Conservation (phyloP, 2,113 vertebrate species). For the Laticauda colubrina region DNA sequence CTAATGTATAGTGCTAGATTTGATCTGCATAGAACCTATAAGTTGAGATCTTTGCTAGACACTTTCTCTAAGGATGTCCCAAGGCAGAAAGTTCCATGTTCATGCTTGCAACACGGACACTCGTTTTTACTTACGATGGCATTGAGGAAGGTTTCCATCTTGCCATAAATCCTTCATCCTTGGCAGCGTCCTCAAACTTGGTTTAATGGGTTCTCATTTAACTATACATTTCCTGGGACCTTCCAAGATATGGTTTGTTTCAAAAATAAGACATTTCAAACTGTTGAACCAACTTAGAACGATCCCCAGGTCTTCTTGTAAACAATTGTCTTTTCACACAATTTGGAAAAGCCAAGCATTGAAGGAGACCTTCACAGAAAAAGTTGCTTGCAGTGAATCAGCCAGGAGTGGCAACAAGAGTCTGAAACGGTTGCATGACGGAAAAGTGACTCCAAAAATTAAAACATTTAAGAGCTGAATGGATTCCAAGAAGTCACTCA, state of each 20-base stretch:
- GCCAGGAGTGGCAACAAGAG: not conserved
- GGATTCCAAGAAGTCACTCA: not conserved
- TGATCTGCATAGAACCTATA: constrained; percentile 48
- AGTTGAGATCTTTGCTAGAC: constrained; percentile 46
- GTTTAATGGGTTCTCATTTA: not conserved
- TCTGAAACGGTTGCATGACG: not conserved
- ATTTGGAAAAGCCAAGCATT: not conserved
- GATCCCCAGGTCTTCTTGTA: not conserved
- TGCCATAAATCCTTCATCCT: not conserved
- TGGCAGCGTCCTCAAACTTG: not conserved
- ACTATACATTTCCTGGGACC: not conserved
- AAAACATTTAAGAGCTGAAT: not conserved
- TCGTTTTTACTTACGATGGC: not conserved
- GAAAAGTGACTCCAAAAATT: not conserved
- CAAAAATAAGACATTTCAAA: not conserved
- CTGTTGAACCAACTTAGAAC: not conserved
- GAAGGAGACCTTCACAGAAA: not conserved
- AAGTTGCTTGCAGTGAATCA: not conserved
- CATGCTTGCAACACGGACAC: not conserved
- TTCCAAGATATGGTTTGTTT: not conserved
- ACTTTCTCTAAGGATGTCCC: constrained; percentile 15
- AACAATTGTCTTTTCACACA: not conserved
- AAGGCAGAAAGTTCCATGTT: not conserved
- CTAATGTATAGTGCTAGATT: constrained; percentile 33
- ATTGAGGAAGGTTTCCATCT: not conserved